Percentiles rank a stretch among this genome's conserved stretches.
Conservation (phyloP, 2,888 invertebrate genomes). For the Mimachlamys varia region DNA sequence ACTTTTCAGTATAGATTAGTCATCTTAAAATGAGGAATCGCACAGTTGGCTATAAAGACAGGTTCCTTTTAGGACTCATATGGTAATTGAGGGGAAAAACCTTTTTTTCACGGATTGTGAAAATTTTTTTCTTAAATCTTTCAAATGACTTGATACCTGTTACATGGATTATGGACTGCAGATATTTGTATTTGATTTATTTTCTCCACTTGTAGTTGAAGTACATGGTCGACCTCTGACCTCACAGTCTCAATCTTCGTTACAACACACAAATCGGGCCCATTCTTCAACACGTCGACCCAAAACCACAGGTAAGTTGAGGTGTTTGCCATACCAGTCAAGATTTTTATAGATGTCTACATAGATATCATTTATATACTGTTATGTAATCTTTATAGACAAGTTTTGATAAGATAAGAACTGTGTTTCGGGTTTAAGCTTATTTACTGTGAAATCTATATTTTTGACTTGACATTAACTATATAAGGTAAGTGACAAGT, state of each 20-base stretch:
- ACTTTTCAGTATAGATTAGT: too few species aligned
- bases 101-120: not conserved
- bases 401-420: conserved; percentile 12
- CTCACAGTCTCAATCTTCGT: conserved; percentile 56
- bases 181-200: not conserved
- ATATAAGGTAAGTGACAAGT: not conserved
- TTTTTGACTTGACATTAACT: not conserved
- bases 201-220: conserved; percentile 61
- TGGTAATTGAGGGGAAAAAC: too few species aligned
- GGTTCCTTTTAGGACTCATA: too few species aligned
- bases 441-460: not conserved
- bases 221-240: conserved; percentile 71
- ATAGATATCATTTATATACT: not conserved
- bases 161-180: not conserved
- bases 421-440: not conserved
- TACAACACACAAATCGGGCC: conserved; percentile 26
- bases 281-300: conserved; percentile 54
- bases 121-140: not conserved
- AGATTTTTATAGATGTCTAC: not conserved
- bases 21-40: too few species aligned
- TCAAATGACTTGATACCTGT: too few species aligned
- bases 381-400: not conserved
- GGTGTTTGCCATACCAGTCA: not conserved
- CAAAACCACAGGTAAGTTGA: conserved; percentile 63
- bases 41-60: too few species aligned